Base-by-base conservation (phyloP, 2,888 invertebrate genomes). In the Julus scandinavius region DNA sequence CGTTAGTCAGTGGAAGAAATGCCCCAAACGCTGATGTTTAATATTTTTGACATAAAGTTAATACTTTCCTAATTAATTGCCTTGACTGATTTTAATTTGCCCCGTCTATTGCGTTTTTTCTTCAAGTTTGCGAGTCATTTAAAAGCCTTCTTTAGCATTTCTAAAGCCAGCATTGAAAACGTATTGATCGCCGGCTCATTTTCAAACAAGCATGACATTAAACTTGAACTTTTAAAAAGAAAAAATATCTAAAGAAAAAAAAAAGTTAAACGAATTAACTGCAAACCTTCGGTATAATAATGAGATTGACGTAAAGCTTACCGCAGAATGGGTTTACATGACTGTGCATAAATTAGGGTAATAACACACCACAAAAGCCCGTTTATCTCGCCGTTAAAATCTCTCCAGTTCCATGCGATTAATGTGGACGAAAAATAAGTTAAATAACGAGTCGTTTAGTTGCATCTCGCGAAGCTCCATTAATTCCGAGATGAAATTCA, bases 191-290 rank as follows among this genome's bases (percentile, higher is more conserved):
- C 9, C 80, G 38, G 38, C 13, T 80, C 80, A 38, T 0, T 80
- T 80, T 80, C 38, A 29, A 20, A 29, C 38, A 13, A 38, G 29
- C 7, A 63, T 54, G 63, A 63, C 63, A n/a, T 38, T 11, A 38
- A 80, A 38, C 13, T 80, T 80, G 20, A 29, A 29, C 7, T 20
- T 72, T 72, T 58, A 3, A 3, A 58, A 20, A 0, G 2, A 20
- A 63, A 45, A 45, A 45, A n/a, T n/a, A n/a, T n/a, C n/a, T n/a
- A 45, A 45, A 45, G 6, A 6, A 54, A 54, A 54, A 11, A 54
- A 80, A 80, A 80, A 80, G 80, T 80, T 38, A 38, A 80, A 29
- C 80, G 80, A 80, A 80, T 80, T 29, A 80, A 80, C 80, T 38
- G 13, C 29, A 3, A 80, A 80, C 80, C 80, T 80, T 38, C 11